Percentiles rank a stretch among this genome's conserved stretches.
These are phyloP conservation scores for Coelopa frigida DNA, from an alignment of 1,140 invertebrate genomes.

Conservation along the genomic window DNA sequence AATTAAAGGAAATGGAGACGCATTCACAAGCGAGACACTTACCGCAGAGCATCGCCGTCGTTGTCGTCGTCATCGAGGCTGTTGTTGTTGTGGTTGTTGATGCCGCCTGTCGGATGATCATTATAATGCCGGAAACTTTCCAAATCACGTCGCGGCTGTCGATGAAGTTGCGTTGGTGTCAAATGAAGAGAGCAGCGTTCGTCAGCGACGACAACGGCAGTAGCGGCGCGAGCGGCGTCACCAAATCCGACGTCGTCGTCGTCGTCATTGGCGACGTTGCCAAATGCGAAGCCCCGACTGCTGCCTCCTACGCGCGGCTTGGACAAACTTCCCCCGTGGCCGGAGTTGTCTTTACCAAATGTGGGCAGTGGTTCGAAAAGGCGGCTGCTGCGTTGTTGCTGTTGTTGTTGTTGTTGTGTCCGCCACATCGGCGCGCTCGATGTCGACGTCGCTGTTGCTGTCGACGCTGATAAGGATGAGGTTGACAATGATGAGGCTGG, in stretches of 20 bases:
- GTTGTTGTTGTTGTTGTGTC: conserved; percentile 16
- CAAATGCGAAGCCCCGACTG: not conserved
- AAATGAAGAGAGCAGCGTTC: not conserved
- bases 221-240: conserved; percentile 2
- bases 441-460: conserved; percentile 12
- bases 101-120: conserved; percentile 20
- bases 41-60: conserved; percentile 36
- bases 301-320: conserved; percentile 14
- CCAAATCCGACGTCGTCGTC: no score
- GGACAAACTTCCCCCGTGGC: not conserved
- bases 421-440: not conserved
- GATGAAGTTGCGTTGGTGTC: conserved; percentile 30
- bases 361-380: conserved; percentile 29
- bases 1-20: conserved; percentile 5
- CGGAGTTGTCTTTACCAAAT: conserved; percentile 26
- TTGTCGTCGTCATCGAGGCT: conserved; percentile 7
- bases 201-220: not conserved
- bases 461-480: conserved; percentile 14
- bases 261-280: no score
- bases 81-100: not conserved
- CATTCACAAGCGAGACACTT: conserved; percentile 18
- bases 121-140: conserved; percentile 44
- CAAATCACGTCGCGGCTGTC: conserved; percentile 30
- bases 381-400: conserved; percentile 28
- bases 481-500: conserved; percentile 20